Percentiles rank a stretch among this genome's conserved stretches.
Evolutionary conservation across 2,888 invertebrate species (phyloP).

Genomic region (Isotomurus palustris): DNA sequence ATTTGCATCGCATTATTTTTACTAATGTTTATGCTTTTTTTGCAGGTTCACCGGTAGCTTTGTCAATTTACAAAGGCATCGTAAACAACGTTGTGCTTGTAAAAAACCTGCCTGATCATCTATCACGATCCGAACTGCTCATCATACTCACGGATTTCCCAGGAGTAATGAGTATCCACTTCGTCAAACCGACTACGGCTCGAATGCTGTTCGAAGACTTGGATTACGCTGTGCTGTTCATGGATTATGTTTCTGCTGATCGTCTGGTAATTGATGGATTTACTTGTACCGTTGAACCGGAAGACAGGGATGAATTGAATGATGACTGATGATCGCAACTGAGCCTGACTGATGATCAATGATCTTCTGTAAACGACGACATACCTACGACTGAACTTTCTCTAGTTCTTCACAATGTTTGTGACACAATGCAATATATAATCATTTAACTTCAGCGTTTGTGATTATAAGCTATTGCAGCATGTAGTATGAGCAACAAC

Average conservation of each 20-base stretch:
- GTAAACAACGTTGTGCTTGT: constrained; percentile 40
- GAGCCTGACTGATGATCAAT: too few species aligned
- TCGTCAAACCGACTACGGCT: constrained; percentile 33
- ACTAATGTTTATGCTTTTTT: not conserved
- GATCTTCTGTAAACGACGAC: too few species aligned
- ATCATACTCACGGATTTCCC: constrained; percentile 36
- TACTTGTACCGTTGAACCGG: constrained; percentile 40
- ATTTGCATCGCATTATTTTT: not conserved
- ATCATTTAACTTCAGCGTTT: not conserved
- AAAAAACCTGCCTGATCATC: constrained; percentile 37
- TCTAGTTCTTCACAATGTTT: not conserved
- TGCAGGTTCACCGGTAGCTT: constrained; percentile 31
- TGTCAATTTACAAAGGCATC: constrained; percentile 43
- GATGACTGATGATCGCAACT: constrained; percentile 23
- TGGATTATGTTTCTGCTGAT: constrained; percentile 40
- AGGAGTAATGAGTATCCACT: constrained; percentile 36
- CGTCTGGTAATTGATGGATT: constrained; percentile 36
- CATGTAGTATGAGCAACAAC: too few species aligned
- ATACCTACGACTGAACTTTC: not conserved
- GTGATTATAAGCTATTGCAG: constrained; percentile 2
- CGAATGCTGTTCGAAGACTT: constrained; percentile 39
- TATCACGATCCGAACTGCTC: constrained; percentile 35
- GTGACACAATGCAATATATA: not conserved
- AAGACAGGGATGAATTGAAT: constrained; percentile 33
- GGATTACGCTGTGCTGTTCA: constrained; percentile 41